These are phyloP conservation scores for Hymenochirus boettgeri DNA, from an alignment of 2,113 vertebrate species.

Conservation along the genomic window DNA sequence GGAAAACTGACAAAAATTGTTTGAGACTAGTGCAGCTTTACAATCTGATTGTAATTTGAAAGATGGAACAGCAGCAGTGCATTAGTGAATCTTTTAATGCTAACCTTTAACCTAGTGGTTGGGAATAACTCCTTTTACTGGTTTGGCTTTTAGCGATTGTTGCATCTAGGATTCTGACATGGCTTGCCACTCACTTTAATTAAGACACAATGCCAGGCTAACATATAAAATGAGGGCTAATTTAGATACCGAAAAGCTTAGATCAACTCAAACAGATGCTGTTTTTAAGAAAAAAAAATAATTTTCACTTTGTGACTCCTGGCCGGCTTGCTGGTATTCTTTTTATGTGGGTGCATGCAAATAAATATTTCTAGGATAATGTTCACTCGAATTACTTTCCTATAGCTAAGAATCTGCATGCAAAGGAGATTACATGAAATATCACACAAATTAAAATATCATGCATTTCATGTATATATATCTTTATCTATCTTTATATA, in stretches of 20 bases:
- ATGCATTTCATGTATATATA: too few species aligned
- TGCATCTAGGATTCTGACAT: constrained; percentile 32
- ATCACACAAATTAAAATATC: too few species aligned
- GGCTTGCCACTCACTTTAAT: constrained; percentile 40
- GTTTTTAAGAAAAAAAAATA: too few species aligned
- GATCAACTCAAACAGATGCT: too few species aligned
- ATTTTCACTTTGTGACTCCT: too few species aligned
- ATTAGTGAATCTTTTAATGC: constrained; percentile 40
- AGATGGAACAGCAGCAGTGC: constrained; percentile 27
- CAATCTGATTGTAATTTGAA: constrained; percentile 29
- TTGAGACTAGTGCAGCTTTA: neutral
- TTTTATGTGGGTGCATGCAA: too few species aligned
- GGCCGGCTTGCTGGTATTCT: too few species aligned
- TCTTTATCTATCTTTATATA: too few species aligned
- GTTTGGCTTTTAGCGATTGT: constrained; percentile 35
- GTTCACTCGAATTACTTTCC: too few species aligned
- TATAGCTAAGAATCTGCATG: too few species aligned
- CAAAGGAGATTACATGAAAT: too few species aligned
- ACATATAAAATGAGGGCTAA: constrained; percentile 33
- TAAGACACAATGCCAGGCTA: constrained; percentile 34
- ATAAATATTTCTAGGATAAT: too few species aligned
- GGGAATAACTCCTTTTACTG: constrained; percentile 37
- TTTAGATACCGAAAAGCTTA: constrained; percentile 11
- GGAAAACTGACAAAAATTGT: constrained; percentile 1
- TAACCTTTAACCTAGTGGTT: constrained; percentile 33